Percentiles rank a stretch among this genome's conserved stretches.
Conservation (phyloP, 2,113 vertebrate genomes). For the Helogale parvula region DNA sequence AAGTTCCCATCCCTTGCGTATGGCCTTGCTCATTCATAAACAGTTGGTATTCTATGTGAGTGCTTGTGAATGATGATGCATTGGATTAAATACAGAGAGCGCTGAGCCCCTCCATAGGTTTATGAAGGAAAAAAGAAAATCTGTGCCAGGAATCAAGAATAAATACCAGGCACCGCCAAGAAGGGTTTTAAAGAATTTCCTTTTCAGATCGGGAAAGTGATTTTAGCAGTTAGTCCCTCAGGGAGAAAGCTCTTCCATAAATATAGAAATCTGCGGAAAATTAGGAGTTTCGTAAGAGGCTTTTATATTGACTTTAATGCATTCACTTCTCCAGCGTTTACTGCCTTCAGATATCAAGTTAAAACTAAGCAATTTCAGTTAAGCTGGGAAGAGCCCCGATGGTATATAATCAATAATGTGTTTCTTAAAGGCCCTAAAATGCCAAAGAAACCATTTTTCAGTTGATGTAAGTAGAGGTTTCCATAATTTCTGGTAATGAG, state of each 20-base stretch:
- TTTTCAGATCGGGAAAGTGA: conserved; percentile 47
- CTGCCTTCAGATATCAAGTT: conserved; percentile 43
- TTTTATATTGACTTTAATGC: conserved; percentile 57
- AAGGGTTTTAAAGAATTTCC: conserved; percentile 63
- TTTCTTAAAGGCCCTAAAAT: conserved; percentile 46
- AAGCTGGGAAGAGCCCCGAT: conserved; percentile 28
- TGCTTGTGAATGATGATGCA: conserved; percentile 37
- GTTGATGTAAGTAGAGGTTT: not conserved
- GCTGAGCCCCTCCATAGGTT: conserved; percentile 22
- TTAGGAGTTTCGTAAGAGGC: conserved; percentile 64
- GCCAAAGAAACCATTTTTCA: conserved; percentile 37
- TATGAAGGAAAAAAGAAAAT: conserved; percentile 55
- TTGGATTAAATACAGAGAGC: conserved; percentile 39
- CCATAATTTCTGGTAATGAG: conserved; percentile 47
- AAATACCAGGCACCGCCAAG: conserved; percentile 55
- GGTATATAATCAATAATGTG: conserved; percentile 51
- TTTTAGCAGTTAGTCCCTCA: conserved; percentile 55
- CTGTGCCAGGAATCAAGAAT: conserved; percentile 40
- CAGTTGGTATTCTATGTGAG: conserved; percentile 19
- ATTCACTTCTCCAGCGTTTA: conserved; percentile 63
- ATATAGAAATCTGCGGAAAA: conserved; percentile 67
- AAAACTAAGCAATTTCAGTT: conserved; percentile 71
- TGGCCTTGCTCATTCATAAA: not conserved
- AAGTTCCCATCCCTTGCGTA: conserved; percentile 3
- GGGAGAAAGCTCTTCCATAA: conserved; percentile 51